A percentile compares a stretch with the other conserved stretches of the same genome.
These are phyloP conservation scores for Centropristis striata DNA, from an alignment of 2,113 vertebrate genomes.

Conservation along the genomic window DNA sequence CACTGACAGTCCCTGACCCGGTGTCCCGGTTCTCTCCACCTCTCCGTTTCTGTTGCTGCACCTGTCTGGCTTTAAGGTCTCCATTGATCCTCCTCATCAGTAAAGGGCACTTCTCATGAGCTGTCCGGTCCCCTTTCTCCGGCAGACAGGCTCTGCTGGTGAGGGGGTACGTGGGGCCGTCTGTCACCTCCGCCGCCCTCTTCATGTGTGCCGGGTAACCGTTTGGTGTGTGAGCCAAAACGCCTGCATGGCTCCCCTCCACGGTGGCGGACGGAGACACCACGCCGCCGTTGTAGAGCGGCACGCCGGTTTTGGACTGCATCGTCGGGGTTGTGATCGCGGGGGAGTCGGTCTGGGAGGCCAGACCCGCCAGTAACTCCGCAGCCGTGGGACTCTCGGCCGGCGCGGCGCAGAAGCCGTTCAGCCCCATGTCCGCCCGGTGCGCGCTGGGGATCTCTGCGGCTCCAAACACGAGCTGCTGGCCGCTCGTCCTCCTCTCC, in stretches of 20 bases:
- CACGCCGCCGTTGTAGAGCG: slow-evolving; percentile 66
- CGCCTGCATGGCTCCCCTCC: slow-evolving; percentile 71
- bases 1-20: slow-evolving; percentile 28
- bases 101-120: slow-evolving; percentile 60
- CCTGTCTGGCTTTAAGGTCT: slow-evolving; percentile 72
- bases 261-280: slow-evolving; percentile 69
- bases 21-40: slow-evolving; percentile 73
- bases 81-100: slow-evolving; percentile 63
- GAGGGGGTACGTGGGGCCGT: slow-evolving; percentile 17
- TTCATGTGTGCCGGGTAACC: slow-evolving; percentile 59
- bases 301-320: slow-evolving; percentile 73
- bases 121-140: slow-evolving; percentile 65
- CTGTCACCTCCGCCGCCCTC: slow-evolving; percentile 38
- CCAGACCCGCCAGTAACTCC: slow-evolving; percentile 76
- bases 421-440: slow-evolving; percentile 81
- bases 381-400: slow-evolving; percentile 69
- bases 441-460: slow-evolving; percentile 41
- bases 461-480: slow-evolving; percentile 23
- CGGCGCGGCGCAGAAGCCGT: slow-evolving; percentile 67
- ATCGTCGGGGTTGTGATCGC: slow-evolving; percentile 71
- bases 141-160: slow-evolving; percentile 56
- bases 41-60: slow-evolving; percentile 72
- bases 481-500: slow-evolving; percentile 54
- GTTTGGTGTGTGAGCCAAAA: slow-evolving; percentile 67
- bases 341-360: slow-evolving; percentile 75